A percentile compares a stretch with the other conserved stretches of the same genome.
Conservation (phyloP, 2,888 invertebrate species). For the Drosophila meridionalis region DNA sequence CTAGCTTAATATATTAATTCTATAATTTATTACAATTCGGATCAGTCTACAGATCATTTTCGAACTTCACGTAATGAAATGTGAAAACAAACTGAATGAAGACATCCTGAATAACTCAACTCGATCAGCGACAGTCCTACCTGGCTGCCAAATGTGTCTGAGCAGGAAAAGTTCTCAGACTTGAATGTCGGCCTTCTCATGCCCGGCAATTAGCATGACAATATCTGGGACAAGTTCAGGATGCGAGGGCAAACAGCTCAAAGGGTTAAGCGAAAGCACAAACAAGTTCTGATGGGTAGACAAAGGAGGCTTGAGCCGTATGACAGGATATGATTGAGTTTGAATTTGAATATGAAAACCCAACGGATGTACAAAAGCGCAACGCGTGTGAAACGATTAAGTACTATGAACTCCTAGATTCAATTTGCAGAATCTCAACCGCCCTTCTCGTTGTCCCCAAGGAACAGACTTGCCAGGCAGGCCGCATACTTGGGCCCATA, state of each 20-base stretch:
- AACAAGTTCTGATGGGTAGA: slow-evolving; percentile 54
- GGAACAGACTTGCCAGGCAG: slow-evolving; percentile 50
- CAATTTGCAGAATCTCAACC: slow-evolving; percentile 44
- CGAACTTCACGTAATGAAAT: slow-evolving; percentile 48
- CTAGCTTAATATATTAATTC: not conserved
- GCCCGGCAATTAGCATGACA: slow-evolving; percentile 73
- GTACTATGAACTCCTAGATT: slow-evolving; percentile 42
- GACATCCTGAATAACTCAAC: slow-evolving; percentile 14
- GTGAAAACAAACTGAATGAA: slow-evolving; percentile 47
- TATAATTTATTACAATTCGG: not conserved
- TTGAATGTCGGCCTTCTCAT: slow-evolving; percentile 27
- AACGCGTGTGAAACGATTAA: slow-evolving; percentile 67
- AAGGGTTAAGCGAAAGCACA: slow-evolving; percentile 43
- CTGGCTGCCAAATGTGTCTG: slow-evolving; percentile 50
- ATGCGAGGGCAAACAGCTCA: slow-evolving; percentile 35
- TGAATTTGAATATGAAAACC: slow-evolving; percentile 55
- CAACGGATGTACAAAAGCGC: slow-evolving; percentile 56
- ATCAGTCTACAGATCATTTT: not conserved
- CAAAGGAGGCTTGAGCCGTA: slow-evolving; percentile 50
- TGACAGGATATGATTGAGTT: slow-evolving; percentile 74
- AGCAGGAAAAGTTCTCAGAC: slow-evolving; percentile 36
- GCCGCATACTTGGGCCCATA: slow-evolving; percentile 41
- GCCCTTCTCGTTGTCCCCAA: slow-evolving; percentile 42
- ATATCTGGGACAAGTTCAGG: slow-evolving; percentile 51
- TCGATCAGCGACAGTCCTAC: slow-evolving; percentile 38